These are phyloP conservation scores for Aphelinus atriplicis DNA, from an alignment of 1,140 invertebrate species.

Conservation along the genomic window DNA sequence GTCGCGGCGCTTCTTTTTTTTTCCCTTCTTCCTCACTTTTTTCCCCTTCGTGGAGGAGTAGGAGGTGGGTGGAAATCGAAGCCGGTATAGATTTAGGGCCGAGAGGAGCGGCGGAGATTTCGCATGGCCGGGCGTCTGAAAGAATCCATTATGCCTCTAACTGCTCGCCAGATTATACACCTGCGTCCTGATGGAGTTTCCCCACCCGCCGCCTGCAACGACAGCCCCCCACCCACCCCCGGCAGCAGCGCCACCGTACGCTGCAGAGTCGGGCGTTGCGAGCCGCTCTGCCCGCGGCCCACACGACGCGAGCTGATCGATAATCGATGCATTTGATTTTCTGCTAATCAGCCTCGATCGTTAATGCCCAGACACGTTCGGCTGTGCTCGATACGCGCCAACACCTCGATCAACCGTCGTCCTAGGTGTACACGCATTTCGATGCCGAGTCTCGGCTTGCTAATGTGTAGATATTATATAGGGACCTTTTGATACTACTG, in stretches of 20 bases:
- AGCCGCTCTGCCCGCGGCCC: neutral
- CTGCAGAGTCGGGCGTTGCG: neutral
- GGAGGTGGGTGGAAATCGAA: neutral
- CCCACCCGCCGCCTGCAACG: neutral
- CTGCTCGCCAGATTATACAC: constrained; percentile 33
- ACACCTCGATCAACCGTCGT: no score
- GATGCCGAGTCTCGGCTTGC: no score
- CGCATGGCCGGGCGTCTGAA: constrained; percentile 16
- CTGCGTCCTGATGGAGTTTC: constrained; percentile 29
- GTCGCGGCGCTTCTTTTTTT: neutral
- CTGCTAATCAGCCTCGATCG: constrained; percentile 14
- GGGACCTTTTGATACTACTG: no score
- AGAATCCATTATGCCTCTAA: constrained; percentile 37
- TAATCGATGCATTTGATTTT: constrained; percentile 29
- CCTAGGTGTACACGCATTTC: no score
- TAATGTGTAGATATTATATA: no score
- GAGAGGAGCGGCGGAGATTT: neutral
- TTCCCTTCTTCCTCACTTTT: neutral
- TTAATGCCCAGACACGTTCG: no score
- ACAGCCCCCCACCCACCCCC: no score
- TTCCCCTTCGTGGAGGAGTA: neutral
- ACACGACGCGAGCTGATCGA: constrained; percentile 18
- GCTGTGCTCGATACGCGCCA: no score
- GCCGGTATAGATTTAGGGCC: neutral
- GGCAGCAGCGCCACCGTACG: no score